Conservation (phyloP, 2,888 invertebrate species). For the Hybos culiciformis region DNA sequence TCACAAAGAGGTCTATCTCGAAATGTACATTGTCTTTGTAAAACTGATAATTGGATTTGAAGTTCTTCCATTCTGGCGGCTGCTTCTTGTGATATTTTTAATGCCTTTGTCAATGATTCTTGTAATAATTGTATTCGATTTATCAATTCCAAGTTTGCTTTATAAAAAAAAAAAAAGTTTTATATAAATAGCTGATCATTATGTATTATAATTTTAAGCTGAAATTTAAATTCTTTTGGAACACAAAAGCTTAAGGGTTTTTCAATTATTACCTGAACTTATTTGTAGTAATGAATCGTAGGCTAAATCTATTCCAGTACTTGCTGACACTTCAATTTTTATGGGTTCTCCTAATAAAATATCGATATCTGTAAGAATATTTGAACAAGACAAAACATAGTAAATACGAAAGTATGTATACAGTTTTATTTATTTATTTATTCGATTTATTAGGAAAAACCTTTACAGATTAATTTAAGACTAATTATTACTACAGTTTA, state of each 20-base stretch:
- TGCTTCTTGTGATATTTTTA: conserved; percentile 35
- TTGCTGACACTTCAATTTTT: conserved; percentile 54
- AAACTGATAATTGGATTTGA: conserved; percentile 34
- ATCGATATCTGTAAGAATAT: conserved; percentile 43
- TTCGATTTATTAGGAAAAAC: no score
- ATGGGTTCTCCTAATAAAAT: conserved; percentile 63
- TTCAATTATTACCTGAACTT: conserved; percentile 54
- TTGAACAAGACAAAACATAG: neutral
- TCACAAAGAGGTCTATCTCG: conserved; percentile 63
- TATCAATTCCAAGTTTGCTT: conserved; percentile 34
- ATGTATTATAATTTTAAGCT: no score
- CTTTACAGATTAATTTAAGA: no score
- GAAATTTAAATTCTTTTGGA: no score
- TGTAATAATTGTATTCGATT: conserved; percentile 34
- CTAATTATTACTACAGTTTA: no score
- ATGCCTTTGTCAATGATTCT: conserved; percentile 31
- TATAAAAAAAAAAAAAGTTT: neutral
- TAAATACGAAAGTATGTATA: neutral
- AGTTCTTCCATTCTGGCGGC: conserved; percentile 36
- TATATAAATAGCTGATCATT: no score
- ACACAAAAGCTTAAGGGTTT: no score
- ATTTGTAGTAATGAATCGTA: conserved; percentile 57
- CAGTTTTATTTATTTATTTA: neutral
- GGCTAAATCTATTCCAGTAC: conserved; percentile 63
- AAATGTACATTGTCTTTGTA: conserved; percentile 48